Evolutionary conservation across 1,140 invertebrate genomes (phyloP), one percentile per base, ranked within the genome.

Genomic region (Mesaphorura yosii): DNA sequence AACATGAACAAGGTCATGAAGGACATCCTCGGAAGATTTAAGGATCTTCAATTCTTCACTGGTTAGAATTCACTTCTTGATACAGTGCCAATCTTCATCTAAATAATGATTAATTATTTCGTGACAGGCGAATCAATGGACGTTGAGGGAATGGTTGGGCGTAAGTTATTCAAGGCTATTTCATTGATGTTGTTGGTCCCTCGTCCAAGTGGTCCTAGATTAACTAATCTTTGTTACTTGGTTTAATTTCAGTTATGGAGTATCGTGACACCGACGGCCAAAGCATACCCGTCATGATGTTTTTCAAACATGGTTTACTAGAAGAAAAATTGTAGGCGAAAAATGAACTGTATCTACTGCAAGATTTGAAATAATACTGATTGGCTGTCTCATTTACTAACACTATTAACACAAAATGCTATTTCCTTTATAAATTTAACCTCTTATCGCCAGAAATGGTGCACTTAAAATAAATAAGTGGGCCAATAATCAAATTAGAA

Each of bases 1-100:
- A 93, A 94, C 67, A 86, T 92, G 73, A 91, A 90, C 70, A 89
- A 88, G 77, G 88, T 88, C 41, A 91, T 94, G 82, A 95, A 94
- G 67, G 89, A 94, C 59, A 81, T 95, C 62, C 71, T 95, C 37
- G 73, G 80, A 31, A 83, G 88, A 70, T 92, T 94, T 74, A 92
- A 92, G 67, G 91, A 93, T 51, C 73, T 92, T 22, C 87, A 93
- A 66, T 94, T 95, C 67, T 96, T 90, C 73, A 90, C 88, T 54
- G 77, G 76, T 76, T 63, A 64, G 64, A 67, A 20, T 25, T 51
- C 28, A 25, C 6, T 20, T 12, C 6, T 17, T 19, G 14, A 12
- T 12, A 44, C 6, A 6, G 15, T 15, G 7, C 7, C 10, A 28
- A 27, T 47, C 14, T 47, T 27, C 15, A n/a, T n/a, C n/a, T n/a